A percentile compares a stretch with the other conserved stretches of the same genome.
Conservation (phyloP, 2,113 vertebrate species). For the Pelusios castaneus region DNA sequence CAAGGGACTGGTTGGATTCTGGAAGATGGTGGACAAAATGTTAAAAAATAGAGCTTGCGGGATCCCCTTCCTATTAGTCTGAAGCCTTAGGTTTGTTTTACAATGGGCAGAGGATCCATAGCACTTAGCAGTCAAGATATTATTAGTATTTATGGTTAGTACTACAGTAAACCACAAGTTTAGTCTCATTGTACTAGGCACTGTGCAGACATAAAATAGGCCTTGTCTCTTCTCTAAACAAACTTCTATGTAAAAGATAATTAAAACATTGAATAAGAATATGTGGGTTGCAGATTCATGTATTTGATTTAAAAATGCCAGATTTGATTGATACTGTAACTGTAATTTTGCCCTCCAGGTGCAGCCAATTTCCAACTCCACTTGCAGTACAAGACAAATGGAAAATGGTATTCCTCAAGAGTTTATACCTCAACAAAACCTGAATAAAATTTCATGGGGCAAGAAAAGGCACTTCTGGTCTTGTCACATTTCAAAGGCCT, state of each 20-base stretch:
- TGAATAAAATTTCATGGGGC: not conserved
- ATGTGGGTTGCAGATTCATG: not conserved
- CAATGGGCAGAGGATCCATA: not conserved
- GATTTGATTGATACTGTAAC: not conserved
- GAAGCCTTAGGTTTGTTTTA: not conserved
- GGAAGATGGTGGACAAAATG: accelerated
- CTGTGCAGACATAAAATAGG: not conserved
- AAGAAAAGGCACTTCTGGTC: not conserved
- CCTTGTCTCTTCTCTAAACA: not conserved
- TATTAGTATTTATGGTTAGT: not conserved
- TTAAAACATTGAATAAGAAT: not conserved
- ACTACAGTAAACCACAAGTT: not conserved
- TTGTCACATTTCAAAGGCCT: not conserved
- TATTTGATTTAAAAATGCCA: not conserved
- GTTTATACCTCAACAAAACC: not conserved
- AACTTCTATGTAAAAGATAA: not conserved
- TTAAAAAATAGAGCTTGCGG: not conserved
- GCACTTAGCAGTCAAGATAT: not conserved
- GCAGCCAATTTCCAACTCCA: not conserved
- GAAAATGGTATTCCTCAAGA: not conserved
- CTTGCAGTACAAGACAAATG: not conserved
- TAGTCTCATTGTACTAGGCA: not conserved
- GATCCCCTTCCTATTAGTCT: accelerated
- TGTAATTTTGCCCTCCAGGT: not conserved
- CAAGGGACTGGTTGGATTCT: not conserved